Base-by-base conservation (phyloP, 2,888 invertebrate species). In the Agonopterix subpropinquella region DNA sequence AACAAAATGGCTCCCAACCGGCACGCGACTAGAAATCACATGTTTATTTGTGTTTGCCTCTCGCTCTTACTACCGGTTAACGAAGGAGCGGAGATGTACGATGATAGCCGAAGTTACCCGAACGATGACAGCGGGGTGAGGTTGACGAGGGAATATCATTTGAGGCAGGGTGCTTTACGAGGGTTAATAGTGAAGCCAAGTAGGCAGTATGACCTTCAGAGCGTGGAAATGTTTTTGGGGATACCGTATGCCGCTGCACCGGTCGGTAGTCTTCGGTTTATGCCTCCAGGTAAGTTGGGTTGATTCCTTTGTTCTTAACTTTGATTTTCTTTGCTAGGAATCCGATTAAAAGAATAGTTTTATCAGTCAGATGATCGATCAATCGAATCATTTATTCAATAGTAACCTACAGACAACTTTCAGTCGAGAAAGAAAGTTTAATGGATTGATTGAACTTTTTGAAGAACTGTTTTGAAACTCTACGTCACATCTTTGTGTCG, bases 161-260 rank as follows among this genome's bases (percentile, higher is more conserved):
- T 93, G 54, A 91, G 91, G 61, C 93, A 94, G 70, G 94, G 94
- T 1, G 89, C 90, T 42, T 70, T 95, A 8, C 90, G 92, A 59
- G 95, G 95, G 45, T 80, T 92, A 53, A 89, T 93, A 13, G 91
- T 92, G 41, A 91, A 92, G 56, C 92, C 92, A 4, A 90, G 90
- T 57, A 80, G 90, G 39, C 90, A 91, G 59, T 90, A 91, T 48
- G 90, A 91, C 37, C 73, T 94, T 50, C 91, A 90, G 62, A 83
- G 86, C 35, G 92, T 95, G 53, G 94, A 94, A 71, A 93, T 94
- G 73, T 95, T 92, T 71, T 82, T 93, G 48, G 95, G 95, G 2
- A 90, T 96, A 61, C 96, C 95, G 4, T 96, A 95, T 79, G 95
- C 96, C 4, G 94, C 94, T 37, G 91, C 95, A 8, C 95, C 95